Percentiles rank a stretch among this genome's conserved stretches.
Evolutionary conservation across 2,797 vertebrate species (phyloP).

Genomic region (Danio aesculapii): DNA sequence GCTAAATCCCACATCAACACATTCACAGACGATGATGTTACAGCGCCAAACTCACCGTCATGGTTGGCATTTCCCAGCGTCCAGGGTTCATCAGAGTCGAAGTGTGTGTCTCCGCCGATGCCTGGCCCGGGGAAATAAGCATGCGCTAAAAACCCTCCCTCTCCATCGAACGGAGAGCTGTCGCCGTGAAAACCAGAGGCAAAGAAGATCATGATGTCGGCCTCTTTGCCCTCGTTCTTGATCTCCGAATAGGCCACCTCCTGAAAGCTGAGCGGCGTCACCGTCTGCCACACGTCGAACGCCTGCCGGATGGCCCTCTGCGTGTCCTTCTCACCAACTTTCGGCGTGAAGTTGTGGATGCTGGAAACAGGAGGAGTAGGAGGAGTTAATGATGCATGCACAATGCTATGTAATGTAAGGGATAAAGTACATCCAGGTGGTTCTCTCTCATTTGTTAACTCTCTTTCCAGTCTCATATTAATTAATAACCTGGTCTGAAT

Average conservation of each 20-base stretch:
- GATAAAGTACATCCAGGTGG: too few species aligned
- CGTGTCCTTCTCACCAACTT: slow-evolving; percentile 95
- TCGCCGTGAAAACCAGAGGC: slow-evolving; percentile 98
- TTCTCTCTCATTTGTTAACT: too few species aligned
- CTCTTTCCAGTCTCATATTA: too few species aligned
- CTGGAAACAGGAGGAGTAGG: slow-evolving; percentile 70
- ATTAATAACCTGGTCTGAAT: too few species aligned
- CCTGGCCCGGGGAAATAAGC: slow-evolving; percentile 98
- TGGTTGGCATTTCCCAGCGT: slow-evolving; percentile 95
- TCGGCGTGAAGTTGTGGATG: slow-evolving; percentile 97
- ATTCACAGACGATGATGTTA: not conserved
- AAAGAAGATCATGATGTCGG: slow-evolving; percentile 99
- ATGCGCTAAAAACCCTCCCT: slow-evolving; percentile 96
- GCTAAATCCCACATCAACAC: not conserved
- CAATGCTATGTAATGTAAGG: too few species aligned
- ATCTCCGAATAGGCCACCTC: slow-evolving; percentile 94
- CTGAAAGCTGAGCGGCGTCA: slow-evolving; percentile 95
- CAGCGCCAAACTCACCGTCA: slow-evolving; percentile 82
- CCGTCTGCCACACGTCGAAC: slow-evolving; percentile 97
- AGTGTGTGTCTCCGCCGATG: slow-evolving; percentile 97
- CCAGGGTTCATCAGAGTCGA: slow-evolving; percentile 97
- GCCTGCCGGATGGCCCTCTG: slow-evolving; percentile 94
- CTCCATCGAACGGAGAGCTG: slow-evolving; percentile 96
- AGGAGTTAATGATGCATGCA: too few species aligned
- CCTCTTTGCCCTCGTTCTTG: slow-evolving; percentile 94